Evolutionary conservation across 2,888 invertebrate genomes (phyloP).

Genomic region (Monoplex corrugatus): DNA sequence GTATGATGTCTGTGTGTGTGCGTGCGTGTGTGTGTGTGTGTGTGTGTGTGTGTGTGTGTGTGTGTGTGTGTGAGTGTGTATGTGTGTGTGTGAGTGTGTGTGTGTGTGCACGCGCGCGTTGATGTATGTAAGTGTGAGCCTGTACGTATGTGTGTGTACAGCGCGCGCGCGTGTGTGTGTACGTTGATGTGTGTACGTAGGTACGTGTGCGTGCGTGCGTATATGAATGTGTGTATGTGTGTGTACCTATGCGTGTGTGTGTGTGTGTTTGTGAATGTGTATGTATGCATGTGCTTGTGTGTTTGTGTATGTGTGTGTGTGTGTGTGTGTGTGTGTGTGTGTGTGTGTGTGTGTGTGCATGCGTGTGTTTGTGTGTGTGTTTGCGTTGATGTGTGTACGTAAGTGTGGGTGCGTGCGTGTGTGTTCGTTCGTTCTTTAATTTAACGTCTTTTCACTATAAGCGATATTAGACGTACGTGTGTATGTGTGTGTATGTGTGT

Average conservation of each 20-base stretch:
- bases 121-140: neutral
- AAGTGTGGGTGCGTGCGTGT: no score
- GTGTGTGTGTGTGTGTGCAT: no score
- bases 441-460: no score
- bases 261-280: neutral
- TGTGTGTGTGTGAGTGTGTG: neutral
- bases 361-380: no score
- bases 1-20: neutral
- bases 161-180: conserved; percentile 4
- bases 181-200: neutral
- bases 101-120: neutral
- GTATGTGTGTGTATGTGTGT: no score
- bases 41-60: neutral
- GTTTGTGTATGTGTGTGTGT: no score
- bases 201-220: neutral
- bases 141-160: neutral
- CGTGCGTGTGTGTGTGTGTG: neutral
- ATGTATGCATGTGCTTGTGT: no score
- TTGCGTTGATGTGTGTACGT: no score
- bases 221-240: conserved; percentile 2
- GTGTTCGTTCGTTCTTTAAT: no score
- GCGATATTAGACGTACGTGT: no score
- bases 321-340: no score
- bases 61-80: neutral
- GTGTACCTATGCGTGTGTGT: neutral